Evolutionary conservation across 2,888 invertebrate genomes (phyloP).

Genomic region (Ellobium chinense): DNA sequence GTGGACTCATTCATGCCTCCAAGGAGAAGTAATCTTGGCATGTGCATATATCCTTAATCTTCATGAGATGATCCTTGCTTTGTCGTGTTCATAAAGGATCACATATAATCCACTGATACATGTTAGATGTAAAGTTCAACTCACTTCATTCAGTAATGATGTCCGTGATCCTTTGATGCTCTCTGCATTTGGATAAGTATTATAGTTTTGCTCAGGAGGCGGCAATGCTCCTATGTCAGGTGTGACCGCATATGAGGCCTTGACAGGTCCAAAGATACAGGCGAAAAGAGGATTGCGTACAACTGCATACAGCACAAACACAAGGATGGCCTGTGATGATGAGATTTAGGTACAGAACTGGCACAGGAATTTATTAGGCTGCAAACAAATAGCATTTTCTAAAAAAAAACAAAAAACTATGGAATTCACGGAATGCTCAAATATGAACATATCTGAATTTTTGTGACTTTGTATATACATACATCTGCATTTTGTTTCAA

Average conservation of each 20-base stretch:
- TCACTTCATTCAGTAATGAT: constrained; percentile 72
- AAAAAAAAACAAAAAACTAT: too few species aligned
- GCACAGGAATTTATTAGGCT: too few species aligned
- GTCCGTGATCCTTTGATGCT: constrained; percentile 71
- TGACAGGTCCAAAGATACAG: constrained; percentile 62
- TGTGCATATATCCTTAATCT: too few species aligned
- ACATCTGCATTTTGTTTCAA: not conserved
- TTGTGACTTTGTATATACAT: not conserved
- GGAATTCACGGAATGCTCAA: too few species aligned
- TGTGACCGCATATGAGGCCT: constrained; percentile 59
- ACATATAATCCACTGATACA: not conserved
- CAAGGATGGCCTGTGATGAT: constrained; percentile 67
- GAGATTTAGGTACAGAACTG: too few species aligned
- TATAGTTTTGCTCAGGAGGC: constrained; percentile 48
- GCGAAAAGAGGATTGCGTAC: constrained; percentile 71
- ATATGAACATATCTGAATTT: too few species aligned
- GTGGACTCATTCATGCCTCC: too few species aligned
- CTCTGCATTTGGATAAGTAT: constrained; percentile 56
- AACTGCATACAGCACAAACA: constrained; percentile 66
- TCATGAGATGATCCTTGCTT: too few species aligned
- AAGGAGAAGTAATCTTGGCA: too few species aligned
- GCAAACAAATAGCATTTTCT: too few species aligned
- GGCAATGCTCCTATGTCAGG: not conserved
- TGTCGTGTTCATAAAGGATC: too few species aligned
- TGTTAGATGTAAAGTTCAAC: too few species aligned